Conservation (phyloP, 2,797 vertebrate genomes). For the Cossypha polioptera region DNA sequence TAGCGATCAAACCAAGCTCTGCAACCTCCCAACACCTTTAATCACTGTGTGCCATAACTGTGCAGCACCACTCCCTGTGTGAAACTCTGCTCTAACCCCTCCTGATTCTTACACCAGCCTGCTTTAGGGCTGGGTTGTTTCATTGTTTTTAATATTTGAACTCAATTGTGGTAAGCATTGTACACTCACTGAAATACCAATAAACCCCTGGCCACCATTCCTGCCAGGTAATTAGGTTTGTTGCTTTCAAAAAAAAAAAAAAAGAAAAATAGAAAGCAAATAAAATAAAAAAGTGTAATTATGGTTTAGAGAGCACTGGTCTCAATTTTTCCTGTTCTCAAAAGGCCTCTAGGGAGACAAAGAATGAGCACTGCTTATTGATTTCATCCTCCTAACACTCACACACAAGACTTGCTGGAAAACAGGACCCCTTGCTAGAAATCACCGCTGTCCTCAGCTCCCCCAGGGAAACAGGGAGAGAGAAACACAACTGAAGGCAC, state of each 20-base stretch:
- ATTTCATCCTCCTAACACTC: slow-evolving; percentile 41
- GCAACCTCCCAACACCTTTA: not conserved
- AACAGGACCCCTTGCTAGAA: slow-evolving; percentile 32
- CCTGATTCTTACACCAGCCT: not conserved
- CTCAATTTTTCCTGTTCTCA: slow-evolving; percentile 42
- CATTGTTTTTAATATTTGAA: not conserved
- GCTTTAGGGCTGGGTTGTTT: not conserved
- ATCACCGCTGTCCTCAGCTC: slow-evolving; percentile 8
- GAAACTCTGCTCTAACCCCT: not conserved
- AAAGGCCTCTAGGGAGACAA: slow-evolving; percentile 58
- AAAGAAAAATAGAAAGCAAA: not conserved
- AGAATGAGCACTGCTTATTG: slow-evolving; percentile 50
- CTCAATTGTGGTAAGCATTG: not conserved
- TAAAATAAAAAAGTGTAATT: slow-evolving; percentile 44
- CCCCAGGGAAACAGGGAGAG: not conserved
- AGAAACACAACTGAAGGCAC: not conserved
- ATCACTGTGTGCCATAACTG: not conserved
- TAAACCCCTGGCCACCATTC: slow-evolving; percentile 6
- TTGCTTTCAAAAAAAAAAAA: not conserved
- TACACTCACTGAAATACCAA: not conserved
- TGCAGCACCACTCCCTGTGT: not conserved
- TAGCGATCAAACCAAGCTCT: not conserved
- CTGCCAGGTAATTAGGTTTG: slow-evolving; percentile 50
- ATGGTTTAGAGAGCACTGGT: slow-evolving; percentile 21
- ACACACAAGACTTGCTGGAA: slow-evolving; percentile 5